Evolutionary conservation across 2,797 vertebrate species (phyloP), one percentile per base, ranked within the genome.

Genomic region (Tangara arthus): DNA sequence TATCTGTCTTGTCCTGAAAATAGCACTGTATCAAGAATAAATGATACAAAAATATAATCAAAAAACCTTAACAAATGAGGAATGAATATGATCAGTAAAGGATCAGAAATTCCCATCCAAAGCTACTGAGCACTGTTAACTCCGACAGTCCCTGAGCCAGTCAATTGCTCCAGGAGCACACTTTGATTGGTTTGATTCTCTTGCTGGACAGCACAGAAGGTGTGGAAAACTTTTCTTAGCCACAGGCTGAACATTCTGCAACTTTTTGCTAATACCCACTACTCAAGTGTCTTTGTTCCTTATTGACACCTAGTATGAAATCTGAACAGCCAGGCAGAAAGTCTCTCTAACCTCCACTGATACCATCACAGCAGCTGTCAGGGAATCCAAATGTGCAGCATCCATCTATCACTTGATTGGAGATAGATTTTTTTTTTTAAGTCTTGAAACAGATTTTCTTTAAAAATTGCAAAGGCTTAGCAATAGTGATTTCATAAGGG

Each of bases 121-220:
- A 85, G 24, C 9, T 76, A 8, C 66, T 24, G 34, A 53, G 27
- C 59, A 7, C 14, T 41, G 2, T 27, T 19, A 66, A 53, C 27
- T 61, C 10, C 42, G 39, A 5, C 6, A 60, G 27, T 12, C 39
- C n/a, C 57, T 52, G 77, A 68, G 21, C 41, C 28, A 28, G 15
- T 26, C 26, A 12, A 0, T 15, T 57, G 20, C 42, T 83, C 39
- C 61, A 64, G 11, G 55, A 57, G 15, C 24, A 4, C 0, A 0
- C 52, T 82, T 68, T 37, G 26, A 4, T 28, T 15, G 12, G n/a
- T 55, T 84, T 66, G 14, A 56, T 66, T 64, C 24, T 55, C 82
- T 8, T 77, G 23, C 49, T 42, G 39, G n/a, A n/a, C 49, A 42
- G 86, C 50, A 57, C 47, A 72, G 69, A 53, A 23, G 5, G 13